Evolutionary conservation across 1,140 invertebrate genomes (phyloP), one percentile per base, ranked within the genome.

Genomic region (Drosophila mauritiana): DNA sequence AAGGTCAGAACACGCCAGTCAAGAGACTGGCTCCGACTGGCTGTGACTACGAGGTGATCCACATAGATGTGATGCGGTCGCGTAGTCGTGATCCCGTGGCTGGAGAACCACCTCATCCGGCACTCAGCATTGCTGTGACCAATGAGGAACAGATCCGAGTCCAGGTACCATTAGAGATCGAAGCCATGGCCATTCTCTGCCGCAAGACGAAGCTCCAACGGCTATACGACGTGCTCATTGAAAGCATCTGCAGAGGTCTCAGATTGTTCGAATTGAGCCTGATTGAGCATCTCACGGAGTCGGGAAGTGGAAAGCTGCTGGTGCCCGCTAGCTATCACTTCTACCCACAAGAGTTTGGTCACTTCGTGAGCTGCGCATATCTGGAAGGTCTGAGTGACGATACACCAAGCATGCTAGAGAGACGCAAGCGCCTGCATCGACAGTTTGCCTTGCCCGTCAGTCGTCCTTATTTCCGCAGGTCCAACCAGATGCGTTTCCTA

Each of bases 351-450:
- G 93, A 94, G 62, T 94, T 95, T 75, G 95, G 96, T 8, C 96
- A 97, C 93, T 95, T 97, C 70, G 83, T 97, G 13, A 96, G 96
- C 46, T 93, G 96, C 75, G 92, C 96, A 15, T 96, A 97, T 83
- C 94, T 96, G 40, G 93, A 94, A 78, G 93, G 93, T 17, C 93
- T 94, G 51, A 92, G 94, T 22, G 95, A 96, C 85, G 94, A 95
- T 64, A 92, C 91, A 12, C 62, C 76, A 0, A 67, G 45, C 25
- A 83, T 91, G 78, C 92, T 96, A 95, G 94, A 92, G 92, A 93
- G 80, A 93, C 95, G 86, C 91, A 97, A 83, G 85, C 83, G 85
- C 55, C 91, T 96, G 22, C 97, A 98, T 86, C 92, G 95, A 59
- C 93, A 94, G 70, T 94, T 98, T 52, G 94, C 94, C 22, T 85